Percentiles rank a stretch among this genome's conserved stretches.
These are phyloP conservation scores for Dendrolimus houi DNA, from an alignment of 2,888 invertebrate genomes.

Conservation along the genomic window DNA sequence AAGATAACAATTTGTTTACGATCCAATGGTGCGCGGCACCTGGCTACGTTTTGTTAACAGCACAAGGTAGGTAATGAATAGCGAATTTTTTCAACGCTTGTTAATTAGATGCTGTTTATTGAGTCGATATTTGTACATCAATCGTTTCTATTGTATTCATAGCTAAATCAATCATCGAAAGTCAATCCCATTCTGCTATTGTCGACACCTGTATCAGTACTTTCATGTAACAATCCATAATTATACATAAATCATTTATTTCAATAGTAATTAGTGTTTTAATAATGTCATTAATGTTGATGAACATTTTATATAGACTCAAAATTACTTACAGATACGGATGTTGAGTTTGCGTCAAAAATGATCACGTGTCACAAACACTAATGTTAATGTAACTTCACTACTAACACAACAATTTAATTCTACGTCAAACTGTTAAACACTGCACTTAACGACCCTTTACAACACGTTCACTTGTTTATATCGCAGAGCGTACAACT, in stretches of 20 bases:
- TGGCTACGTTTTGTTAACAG: constrained; percentile 5
- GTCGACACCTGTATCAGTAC: no score
- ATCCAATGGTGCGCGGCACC: constrained; percentile 18
- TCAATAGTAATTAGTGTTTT: no score
- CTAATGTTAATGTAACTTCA: not conserved
- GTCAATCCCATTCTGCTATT: no score
- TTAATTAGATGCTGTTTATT: not conserved
- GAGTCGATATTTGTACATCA: not conserved
- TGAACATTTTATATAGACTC: no score
- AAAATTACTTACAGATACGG: not conserved
- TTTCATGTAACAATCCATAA: not conserved
- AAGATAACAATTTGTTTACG: constrained; percentile 20
- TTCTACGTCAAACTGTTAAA: not conserved
- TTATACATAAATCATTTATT: not conserved
- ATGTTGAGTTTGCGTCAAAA: not conserved
- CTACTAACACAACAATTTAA: not conserved
- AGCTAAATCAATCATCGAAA: not conserved
- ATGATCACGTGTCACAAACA: not conserved
- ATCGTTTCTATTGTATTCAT: not conserved
- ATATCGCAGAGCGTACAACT: not conserved
- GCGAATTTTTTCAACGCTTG: not conserved
- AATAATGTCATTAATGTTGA: no score
- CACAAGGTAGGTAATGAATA: not conserved
- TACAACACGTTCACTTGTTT: not conserved
- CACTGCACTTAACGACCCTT: not conserved